phyloP scores from a whole-genome alignment of 2,888 invertebrate genomes.

The Drosophila nigritarsus region DNA sequence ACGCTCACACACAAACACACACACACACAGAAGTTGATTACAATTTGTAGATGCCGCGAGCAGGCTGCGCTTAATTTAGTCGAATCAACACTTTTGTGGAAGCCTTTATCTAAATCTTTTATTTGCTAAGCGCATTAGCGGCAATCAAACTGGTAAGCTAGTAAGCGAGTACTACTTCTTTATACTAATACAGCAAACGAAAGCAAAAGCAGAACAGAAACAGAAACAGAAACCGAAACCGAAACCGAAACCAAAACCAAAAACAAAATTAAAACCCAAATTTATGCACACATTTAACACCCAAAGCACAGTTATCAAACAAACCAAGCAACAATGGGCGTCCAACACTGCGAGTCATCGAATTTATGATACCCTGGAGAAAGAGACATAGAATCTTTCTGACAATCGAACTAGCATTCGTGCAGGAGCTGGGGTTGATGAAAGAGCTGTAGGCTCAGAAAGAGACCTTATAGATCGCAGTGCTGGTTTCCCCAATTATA shows the following conservation, averaged over 20 bases:
- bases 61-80: constrained; percentile 67
- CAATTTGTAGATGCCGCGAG: constrained; percentile 60
- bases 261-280: not conserved
- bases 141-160: constrained; percentile 57
- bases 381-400: not conserved
- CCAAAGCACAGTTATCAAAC: constrained; percentile 60
- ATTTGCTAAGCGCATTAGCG: constrained; percentile 63
- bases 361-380: constrained; percentile 7
- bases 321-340: constrained; percentile 5
- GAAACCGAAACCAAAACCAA: constrained; percentile 40
- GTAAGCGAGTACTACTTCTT: not conserved
- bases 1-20: not conserved
- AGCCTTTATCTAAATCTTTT: constrained; percentile 55
- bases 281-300: constrained; percentile 1
- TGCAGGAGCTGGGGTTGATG: too few species aligned
- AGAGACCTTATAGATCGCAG: too few species aligned
- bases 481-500: too few species aligned
- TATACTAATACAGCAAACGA: constrained; percentile 37
- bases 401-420: not conserved
- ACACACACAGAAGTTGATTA: constrained; percentile 60
- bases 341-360: not conserved
- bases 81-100: constrained; percentile 71
- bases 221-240: constrained; percentile 47
- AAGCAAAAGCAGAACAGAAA: constrained; percentile 55
- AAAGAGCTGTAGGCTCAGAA: too few species aligned